Evolutionary conservation across 2,888 invertebrate genomes (phyloP).

Genomic region (Alitta virens): DNA sequence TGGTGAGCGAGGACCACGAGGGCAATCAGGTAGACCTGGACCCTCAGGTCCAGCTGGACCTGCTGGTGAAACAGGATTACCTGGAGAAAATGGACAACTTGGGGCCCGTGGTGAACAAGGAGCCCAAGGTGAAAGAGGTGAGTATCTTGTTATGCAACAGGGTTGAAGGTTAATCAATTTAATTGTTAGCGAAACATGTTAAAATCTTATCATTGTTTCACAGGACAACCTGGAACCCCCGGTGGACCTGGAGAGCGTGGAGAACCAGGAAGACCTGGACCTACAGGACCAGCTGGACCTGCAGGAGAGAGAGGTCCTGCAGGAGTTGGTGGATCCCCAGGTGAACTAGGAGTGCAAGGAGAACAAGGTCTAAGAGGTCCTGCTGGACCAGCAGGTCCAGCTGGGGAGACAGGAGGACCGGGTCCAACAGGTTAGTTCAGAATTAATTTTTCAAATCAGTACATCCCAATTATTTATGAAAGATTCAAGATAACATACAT

Average conservation of each 20-base stretch:
- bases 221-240: constrained; percentile 11
- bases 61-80: constrained; percentile 12
- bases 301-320: constrained; percentile 5
- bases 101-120: constrained; percentile 16
- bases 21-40: constrained; percentile 21
- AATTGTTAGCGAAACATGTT: too few species aligned
- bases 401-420: constrained; percentile 10
- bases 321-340: constrained; percentile 23
- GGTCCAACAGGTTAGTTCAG: constrained; percentile 2
- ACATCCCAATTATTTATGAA: too few species aligned
- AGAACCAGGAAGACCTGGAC: constrained; percentile 4
- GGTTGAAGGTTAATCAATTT: too few species aligned
- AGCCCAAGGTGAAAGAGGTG: constrained; percentile 14
- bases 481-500: too few species aligned
- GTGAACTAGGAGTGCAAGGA: constrained; percentile 18
- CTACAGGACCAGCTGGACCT: constrained; percentile 7
- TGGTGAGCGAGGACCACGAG: constrained; percentile 19
- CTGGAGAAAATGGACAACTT: background rate
- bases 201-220: too few species aligned
- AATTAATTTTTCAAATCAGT: too few species aligned
- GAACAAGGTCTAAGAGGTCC: constrained; percentile 7
- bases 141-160: too few species aligned
- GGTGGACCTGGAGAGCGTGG: constrained; percentile 13
- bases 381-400: constrained; percentile 11
- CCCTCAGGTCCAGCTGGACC: constrained; percentile 15